These are phyloP conservation scores for Osmerus mordax DNA, from an alignment of 2,113 vertebrate genomes.

Conservation along the genomic window DNA sequence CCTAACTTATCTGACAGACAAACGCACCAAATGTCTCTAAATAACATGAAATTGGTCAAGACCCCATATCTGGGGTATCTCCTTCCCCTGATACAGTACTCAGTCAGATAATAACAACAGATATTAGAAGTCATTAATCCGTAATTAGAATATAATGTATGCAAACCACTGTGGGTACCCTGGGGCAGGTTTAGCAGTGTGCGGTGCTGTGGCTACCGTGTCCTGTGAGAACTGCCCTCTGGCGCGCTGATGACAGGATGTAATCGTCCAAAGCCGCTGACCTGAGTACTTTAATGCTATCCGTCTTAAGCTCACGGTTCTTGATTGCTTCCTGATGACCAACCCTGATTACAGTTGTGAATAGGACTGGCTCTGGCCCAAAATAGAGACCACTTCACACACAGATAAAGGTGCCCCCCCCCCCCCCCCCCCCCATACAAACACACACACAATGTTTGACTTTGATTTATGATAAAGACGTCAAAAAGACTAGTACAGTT, in stretches of 20 bases:
- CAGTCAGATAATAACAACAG: too few species aligned
- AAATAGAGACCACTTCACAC: constrained; percentile 8
- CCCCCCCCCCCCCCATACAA: too few species aligned
- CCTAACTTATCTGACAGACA: too few species aligned
- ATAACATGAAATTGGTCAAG: too few species aligned
- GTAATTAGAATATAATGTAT: too few species aligned
- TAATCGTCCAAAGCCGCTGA: constrained; percentile 49
- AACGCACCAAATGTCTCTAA: too few species aligned
- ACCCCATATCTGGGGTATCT: too few species aligned
- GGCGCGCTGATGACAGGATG: constrained; percentile 34
- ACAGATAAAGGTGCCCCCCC: background rate
- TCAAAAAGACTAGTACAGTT: too few species aligned
- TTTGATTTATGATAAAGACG: background rate
- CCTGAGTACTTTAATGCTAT: constrained; percentile 51
- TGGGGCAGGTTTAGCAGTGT: background rate
- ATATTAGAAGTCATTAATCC: too few species aligned
- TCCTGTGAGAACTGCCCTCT: constrained; percentile 9
- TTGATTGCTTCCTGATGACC: constrained; percentile 48
- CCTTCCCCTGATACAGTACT: too few species aligned
- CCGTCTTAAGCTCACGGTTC: constrained; percentile 42
- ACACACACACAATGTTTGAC: background rate
- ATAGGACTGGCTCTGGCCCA: constrained; percentile 20
- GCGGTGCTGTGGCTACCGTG: background rate
- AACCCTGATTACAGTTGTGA: constrained; percentile 31
- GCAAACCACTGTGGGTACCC: too few species aligned